These are phyloP conservation scores for Triplophysa dalaica DNA, from an alignment of 2,113 vertebrate species.

Conservation along the genomic window DNA sequence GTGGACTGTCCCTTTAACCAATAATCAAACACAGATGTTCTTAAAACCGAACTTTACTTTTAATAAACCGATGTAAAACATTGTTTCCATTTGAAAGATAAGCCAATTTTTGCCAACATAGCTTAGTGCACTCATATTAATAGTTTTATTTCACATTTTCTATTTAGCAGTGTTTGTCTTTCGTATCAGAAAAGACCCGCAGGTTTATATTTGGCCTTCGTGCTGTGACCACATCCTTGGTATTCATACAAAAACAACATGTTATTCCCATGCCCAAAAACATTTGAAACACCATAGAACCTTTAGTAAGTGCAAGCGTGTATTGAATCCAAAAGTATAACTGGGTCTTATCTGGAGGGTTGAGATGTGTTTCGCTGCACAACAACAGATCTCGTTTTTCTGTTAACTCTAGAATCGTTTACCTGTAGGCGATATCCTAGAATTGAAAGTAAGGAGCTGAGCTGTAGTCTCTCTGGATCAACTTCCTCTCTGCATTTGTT, in stretches of 20 bases:
- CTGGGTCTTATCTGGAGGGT: constrained; percentile 1
- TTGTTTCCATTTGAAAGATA: too few species aligned
- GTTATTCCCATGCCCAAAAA: background rate
- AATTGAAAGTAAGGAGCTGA: background rate
- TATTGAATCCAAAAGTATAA: background rate
- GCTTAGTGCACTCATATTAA: too few species aligned
- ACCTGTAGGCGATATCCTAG: constrained; percentile 2
- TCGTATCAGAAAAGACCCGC: too few species aligned
- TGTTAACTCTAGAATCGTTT: background rate
- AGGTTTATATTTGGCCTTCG: too few species aligned
- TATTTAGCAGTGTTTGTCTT: too few species aligned
- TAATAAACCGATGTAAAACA: too few species aligned
- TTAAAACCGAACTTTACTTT: too few species aligned
- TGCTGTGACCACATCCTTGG: background rate
- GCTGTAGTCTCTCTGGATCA: constrained; percentile 8
- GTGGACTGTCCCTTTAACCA: too few species aligned
- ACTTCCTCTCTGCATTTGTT: constrained; percentile 52
- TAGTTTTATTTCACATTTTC: too few species aligned
- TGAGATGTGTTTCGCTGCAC: constrained; percentile 1
- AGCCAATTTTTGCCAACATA: too few species aligned
- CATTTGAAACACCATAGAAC: background rate
- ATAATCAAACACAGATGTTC: too few species aligned
- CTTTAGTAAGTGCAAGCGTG: background rate
- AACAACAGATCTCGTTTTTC: background rate
- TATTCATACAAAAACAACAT: background rate